Evolutionary conservation across 2,888 invertebrate genomes (phyloP).

Genomic region (Harpagoxenus sublaevis): DNA sequence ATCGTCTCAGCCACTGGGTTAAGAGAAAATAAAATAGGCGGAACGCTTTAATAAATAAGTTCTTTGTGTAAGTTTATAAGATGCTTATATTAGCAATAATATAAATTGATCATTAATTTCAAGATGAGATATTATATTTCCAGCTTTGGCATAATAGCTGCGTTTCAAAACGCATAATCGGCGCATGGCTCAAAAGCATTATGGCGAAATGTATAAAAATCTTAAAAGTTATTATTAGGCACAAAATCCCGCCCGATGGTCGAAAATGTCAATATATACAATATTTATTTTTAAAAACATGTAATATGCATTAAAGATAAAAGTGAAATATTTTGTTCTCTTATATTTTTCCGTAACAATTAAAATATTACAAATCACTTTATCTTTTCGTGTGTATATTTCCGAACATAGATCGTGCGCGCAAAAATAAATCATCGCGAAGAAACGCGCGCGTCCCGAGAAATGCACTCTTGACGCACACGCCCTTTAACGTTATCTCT

Average conservation of each 20-base stretch:
- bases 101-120: background rate
- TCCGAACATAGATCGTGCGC: background rate
- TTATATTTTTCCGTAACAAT: background rate
- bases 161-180: too few species aligned
- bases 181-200: too few species aligned
- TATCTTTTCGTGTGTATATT: background rate
- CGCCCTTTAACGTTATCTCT: constrained; percentile 36
- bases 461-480: constrained; percentile 12
- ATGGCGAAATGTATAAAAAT: too few species aligned
- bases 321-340: background rate
- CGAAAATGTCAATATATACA: background rate
- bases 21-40: background rate
- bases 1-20: background rate
- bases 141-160: background rate
- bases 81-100: background rate
- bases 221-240: background rate
- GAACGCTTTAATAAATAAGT: background rate
- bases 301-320: background rate
- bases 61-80: background rate
- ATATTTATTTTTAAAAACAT: background rate
- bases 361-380: background rate
- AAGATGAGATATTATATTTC: background rate
- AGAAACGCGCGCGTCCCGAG: background rate
- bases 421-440: background rate
- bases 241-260: background rate